These are phyloP conservation scores for Anagrus nilaparvatae DNA, from an alignment of 1,140 invertebrate genomes.

Conservation along the genomic window DNA sequence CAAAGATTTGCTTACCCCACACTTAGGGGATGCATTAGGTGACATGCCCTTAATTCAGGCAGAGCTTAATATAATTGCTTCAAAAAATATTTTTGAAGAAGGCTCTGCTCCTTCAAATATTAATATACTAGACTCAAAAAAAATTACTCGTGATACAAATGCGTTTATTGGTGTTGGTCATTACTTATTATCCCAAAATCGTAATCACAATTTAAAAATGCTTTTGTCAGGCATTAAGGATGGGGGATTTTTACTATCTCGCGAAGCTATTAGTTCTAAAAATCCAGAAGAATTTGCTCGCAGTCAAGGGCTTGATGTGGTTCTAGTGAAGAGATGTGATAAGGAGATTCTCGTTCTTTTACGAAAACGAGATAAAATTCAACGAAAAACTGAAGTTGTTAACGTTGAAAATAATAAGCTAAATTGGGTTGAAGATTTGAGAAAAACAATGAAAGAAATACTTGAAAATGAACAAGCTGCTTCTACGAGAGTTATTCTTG, in stretches of 20 bases:
- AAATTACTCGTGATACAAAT: slow-evolving; percentile 43
- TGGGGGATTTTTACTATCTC: slow-evolving; percentile 36
- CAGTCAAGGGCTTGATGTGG: slow-evolving; percentile 22
- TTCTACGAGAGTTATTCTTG: slow-evolving; percentile 41
- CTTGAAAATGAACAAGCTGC: slow-evolving; percentile 20
- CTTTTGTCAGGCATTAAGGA: slow-evolving; percentile 28
- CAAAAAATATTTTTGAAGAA: slow-evolving; percentile 33
- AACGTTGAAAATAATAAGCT: slow-evolving; percentile 35
- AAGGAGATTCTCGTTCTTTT: slow-evolving; percentile 29
- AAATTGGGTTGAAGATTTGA: slow-evolving; percentile 43
- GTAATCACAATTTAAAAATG: slow-evolving; percentile 18
- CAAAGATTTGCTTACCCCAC: slow-evolving; percentile 40
- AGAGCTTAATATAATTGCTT: slow-evolving; percentile 38
- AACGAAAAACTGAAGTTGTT: slow-evolving; percentile 20
- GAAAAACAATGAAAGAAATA: slow-evolving; percentile 44
- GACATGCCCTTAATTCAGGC: slow-evolving; percentile 55
- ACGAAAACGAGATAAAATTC: slow-evolving; percentile 26
- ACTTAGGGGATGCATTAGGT: slow-evolving; percentile 46
- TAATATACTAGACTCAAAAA: slow-evolving; percentile 47
- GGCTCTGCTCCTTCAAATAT: slow-evolving; percentile 38
- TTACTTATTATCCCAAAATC: slow-evolving; percentile 15
- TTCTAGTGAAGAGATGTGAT: slow-evolving; percentile 29
- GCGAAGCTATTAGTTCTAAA: too few relatives aligned
- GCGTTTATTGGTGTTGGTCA: slow-evolving; percentile 43
- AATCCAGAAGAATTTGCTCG: background rate